Percentiles rank a stretch among this genome's conserved stretches.
Evolutionary conservation across 1,140 invertebrate genomes (phyloP).

Genomic region (Drosophila simulans): DNA sequence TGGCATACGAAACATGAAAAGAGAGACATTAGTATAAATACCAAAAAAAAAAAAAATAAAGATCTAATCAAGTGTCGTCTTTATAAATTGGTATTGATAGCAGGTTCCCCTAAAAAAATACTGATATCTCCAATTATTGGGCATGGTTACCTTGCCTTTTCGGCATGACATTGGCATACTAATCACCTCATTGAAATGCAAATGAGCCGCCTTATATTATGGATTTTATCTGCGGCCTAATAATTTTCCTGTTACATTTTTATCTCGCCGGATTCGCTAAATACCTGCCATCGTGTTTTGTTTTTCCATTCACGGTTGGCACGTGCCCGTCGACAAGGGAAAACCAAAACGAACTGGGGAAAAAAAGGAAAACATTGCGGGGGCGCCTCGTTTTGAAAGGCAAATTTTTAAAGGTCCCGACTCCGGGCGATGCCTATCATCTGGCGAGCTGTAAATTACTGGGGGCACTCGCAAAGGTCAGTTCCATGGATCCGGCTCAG

Average conservation of each 20-base stretch:
- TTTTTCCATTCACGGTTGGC: slow-evolving; percentile 14
- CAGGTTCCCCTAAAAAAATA: neutral
- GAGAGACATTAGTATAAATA: neutral
- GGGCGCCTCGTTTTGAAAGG: slow-evolving; percentile 10
- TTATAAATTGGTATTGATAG: neutral
- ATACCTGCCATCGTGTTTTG: slow-evolving; percentile 50
- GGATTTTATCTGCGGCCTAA: slow-evolving; percentile 69
- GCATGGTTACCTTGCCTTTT: slow-evolving; percentile 12
- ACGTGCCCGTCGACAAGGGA: slow-evolving; percentile 34
- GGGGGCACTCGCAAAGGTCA: slow-evolving; percentile 19
- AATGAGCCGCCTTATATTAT: slow-evolving; percentile 69
- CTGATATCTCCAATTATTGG: slow-evolving; percentile 23
- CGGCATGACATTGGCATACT: slow-evolving; percentile 60
- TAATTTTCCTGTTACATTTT: slow-evolving; percentile 64
- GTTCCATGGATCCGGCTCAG: neutral
- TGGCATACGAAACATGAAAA: neutral
- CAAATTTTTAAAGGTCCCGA: slow-evolving; percentile 20
- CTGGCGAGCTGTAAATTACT: slow-evolving; percentile 18
- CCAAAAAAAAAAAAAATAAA: neutral
- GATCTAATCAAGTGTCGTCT: neutral
- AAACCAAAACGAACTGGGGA: neutral
- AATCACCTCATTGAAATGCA: slow-evolving; percentile 80
- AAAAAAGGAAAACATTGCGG: slow-evolving; percentile 17
- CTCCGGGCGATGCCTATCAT: slow-evolving; percentile 37
- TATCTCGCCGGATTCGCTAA: slow-evolving; percentile 51